Conservation (phyloP, 2,888 invertebrate species). For the Eupithecia vulgata region DNA sequence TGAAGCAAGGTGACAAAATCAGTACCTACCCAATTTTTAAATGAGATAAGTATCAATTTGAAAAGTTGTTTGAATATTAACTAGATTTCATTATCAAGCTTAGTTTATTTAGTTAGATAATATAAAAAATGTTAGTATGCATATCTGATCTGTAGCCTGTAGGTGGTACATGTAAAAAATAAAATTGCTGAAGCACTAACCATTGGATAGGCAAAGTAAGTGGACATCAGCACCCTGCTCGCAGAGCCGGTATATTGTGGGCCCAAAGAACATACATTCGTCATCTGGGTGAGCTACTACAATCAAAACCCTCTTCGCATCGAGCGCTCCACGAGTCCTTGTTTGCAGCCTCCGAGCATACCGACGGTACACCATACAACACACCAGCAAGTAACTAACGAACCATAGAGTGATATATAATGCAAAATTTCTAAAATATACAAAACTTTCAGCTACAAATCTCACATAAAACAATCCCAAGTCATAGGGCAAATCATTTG, state of each 20-base stretch:
- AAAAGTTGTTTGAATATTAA: no score
- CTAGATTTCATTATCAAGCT: not conserved
- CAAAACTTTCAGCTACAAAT: conserved; percentile 66
- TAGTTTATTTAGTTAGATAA: not conserved
- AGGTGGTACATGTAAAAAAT: not conserved
- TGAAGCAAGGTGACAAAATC: not conserved
- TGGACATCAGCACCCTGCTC: conserved; percentile 88
- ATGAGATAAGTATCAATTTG: no score
- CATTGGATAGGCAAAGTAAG: conserved; percentile 93
- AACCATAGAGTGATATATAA: conserved; percentile 83
- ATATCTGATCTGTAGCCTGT: not conserved
- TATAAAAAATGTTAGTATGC: not conserved
- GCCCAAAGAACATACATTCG: conserved; percentile 99
- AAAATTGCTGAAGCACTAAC: conserved; percentile 70
- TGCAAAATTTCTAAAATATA: conserved; percentile 72
- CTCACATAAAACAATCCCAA: conserved; percentile 65
- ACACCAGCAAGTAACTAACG: conserved; percentile 76
- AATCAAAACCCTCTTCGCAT: conserved; percentile 87
- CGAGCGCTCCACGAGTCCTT: conserved; percentile 77
- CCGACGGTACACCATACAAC: conserved; percentile 80
- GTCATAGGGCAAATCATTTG: conserved; percentile 57
- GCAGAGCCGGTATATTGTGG: conserved; percentile 89
- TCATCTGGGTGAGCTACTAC: conserved; percentile 99
- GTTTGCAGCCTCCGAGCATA: conserved; percentile 79
- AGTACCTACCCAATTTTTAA: not conserved